Evolutionary conservation across 2,888 invertebrate genomes (phyloP).

Genomic region (Carpatolechia fugitivella): DNA sequence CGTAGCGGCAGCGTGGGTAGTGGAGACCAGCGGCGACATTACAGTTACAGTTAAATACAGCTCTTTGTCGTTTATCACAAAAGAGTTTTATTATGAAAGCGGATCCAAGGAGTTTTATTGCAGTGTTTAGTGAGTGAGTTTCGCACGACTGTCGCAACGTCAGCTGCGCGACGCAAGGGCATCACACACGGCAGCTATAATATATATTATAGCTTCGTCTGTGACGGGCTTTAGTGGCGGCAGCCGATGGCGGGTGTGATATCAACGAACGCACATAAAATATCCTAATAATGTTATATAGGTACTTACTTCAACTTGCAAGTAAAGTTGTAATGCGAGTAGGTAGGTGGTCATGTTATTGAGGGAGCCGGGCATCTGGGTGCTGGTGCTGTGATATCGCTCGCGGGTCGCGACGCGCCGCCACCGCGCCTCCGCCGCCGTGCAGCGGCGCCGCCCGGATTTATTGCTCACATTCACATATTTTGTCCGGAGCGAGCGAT

Average conservation of each 20-base stretch:
- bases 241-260: not conserved
- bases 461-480: conserved; percentile 6
- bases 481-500: conserved; percentile 4
- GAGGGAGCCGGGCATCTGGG: not conserved
- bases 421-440: too few species aligned
- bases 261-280: too few species aligned
- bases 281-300: too few species aligned
- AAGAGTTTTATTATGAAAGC: conserved; percentile 1
- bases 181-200: too few species aligned
- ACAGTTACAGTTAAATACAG: not conserved
- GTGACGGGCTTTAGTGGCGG: too few species aligned
- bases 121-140: not conserved
- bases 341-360: not conserved
- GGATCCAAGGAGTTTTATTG: not conserved
- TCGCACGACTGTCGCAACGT: not conserved
- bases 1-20: not conserved
- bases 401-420: not conserved
- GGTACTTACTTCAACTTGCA: not conserved
- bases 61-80: not conserved
- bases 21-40: not conserved
- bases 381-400: not conserved
- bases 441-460: conserved; percentile 2
- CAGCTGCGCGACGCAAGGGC: too few species aligned
- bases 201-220: too few species aligned
- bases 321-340: not conserved